Percentiles rank a stretch among this genome's conserved stretches.
Evolutionary conservation across 2,888 invertebrate genomes (phyloP).

Genomic region (Amaurobius ferox): DNA sequence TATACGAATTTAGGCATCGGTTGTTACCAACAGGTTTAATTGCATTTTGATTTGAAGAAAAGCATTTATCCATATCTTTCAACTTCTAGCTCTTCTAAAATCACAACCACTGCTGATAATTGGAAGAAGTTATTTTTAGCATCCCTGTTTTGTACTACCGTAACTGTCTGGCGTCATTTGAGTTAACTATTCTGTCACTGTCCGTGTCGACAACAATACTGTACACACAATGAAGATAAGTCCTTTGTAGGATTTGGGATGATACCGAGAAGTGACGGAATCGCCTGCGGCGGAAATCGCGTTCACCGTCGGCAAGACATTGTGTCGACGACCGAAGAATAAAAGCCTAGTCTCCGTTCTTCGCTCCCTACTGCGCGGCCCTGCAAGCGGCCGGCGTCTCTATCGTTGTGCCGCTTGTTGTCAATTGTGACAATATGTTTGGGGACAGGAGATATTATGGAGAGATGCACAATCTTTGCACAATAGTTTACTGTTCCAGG

Average conservation of each 20-base stretch:
- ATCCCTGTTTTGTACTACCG: background rate
- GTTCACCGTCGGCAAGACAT: constrained; percentile 10
- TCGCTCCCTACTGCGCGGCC: constrained; percentile 25
- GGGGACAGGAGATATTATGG: constrained; percentile 22
- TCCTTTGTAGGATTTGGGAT: background rate
- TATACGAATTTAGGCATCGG: too few relatives aligned
- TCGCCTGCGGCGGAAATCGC: constrained; percentile 32
- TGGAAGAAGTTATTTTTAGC: too few relatives aligned
- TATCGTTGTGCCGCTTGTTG: background rate
- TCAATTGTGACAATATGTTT: background rate
- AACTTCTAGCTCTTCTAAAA: too few relatives aligned
- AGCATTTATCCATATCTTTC: too few relatives aligned
- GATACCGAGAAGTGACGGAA: background rate
- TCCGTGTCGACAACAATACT: constrained; percentile 38
- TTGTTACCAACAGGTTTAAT: too few relatives aligned
- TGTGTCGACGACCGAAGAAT: background rate
- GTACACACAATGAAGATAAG: constrained; percentile 10
- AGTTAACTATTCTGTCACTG: constrained; percentile 44
- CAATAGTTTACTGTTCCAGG: background rate
- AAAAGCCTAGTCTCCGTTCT: background rate
- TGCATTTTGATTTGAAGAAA: too few relatives aligned
- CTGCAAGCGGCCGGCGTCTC: constrained; percentile 16
- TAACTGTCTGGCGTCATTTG: constrained; percentile 6
- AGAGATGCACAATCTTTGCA: background rate
- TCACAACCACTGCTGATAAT: too few relatives aligned